Evolutionary conservation across 1,140 invertebrate species (phyloP).

Genomic region (Procambarus clarkii): DNA sequence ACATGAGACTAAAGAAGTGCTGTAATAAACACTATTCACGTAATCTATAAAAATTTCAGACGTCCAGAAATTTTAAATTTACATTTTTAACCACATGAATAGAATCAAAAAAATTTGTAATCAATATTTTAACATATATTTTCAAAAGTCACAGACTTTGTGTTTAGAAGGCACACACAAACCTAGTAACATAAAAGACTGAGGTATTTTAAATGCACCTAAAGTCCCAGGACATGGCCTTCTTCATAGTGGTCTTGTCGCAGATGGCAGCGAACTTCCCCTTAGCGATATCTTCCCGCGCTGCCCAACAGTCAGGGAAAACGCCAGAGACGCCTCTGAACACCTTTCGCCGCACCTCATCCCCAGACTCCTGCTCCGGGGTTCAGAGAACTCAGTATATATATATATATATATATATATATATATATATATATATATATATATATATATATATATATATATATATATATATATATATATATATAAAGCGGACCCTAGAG

Average conservation of each 20-base stretch:
- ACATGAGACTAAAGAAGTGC: no score
- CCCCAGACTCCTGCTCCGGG: background rate
- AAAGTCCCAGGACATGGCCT: constrained; percentile 25
- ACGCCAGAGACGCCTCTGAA: background rate
- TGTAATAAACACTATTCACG: no score
- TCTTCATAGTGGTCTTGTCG: constrained; percentile 8
- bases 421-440: constrained; percentile 51
- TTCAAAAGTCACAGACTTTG: no score
- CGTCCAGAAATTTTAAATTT: no score
- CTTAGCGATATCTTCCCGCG: background rate
- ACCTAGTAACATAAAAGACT: no score
- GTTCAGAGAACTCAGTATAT: background rate
- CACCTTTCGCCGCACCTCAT: background rate
- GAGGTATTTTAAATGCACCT: no score
- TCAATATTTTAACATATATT: no score
- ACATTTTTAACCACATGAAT: no score
- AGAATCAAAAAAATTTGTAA: no score
- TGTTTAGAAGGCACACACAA: no score
- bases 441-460: constrained; percentile 40
- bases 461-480: constrained; percentile 37
- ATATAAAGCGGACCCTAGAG: no score
- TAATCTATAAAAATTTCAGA: no score
- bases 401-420: background rate
- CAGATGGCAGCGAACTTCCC: constrained; percentile 14
- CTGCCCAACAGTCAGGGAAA: background rate